phyloP scores from a whole-genome alignment of 1,140 invertebrate species.

The Latrodectus geometricus region DNA sequence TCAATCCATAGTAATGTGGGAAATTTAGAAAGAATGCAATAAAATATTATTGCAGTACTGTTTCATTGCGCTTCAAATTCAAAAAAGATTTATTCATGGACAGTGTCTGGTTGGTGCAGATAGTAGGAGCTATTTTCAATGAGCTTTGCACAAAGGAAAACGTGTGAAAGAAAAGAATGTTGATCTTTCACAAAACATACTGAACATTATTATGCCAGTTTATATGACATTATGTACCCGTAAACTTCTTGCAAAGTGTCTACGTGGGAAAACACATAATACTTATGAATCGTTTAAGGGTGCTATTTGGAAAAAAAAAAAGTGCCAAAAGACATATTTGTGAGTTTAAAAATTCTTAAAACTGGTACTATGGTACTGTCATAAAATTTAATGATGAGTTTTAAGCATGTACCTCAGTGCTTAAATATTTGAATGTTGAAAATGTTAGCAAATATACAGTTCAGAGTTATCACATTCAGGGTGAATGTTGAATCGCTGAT shows the following conservation, averaged over 20 bases:
- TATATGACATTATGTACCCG: conserved; percentile 11
- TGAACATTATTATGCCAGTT: neutral
- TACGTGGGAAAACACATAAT: conserved; percentile 49
- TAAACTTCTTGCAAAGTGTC: conserved; percentile 27
- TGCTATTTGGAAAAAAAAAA: conserved; percentile 9
- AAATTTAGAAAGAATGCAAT: conserved; percentile 3
- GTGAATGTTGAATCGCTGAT: too few species aligned
- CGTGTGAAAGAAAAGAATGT: too few species aligned
- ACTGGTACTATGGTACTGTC: conserved; percentile 7
- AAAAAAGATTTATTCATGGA: neutral
- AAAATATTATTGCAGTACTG: conserved; percentile 9
- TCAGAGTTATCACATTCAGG: too few species aligned
- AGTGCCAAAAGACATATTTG: conserved; percentile 27
- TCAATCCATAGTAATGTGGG: conserved; percentile 1
- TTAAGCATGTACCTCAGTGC: neutral
- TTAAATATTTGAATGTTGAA: too few species aligned
- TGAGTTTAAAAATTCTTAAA: conserved; percentile 2
- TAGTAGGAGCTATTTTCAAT: conserved; percentile 22
- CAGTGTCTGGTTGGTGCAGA: conserved; percentile 3
- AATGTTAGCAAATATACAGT: too few species aligned
- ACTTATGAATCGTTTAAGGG: conserved; percentile 24
- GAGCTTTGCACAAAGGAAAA: neutral
- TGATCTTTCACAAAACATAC: neutral
- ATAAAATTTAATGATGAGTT: conserved; percentile 12
- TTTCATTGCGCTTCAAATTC: conserved; percentile 8